A percentile compares a stretch with the other conserved stretches of the same genome.
phyloP scores from a whole-genome alignment of 37 sponge, comb jelly and placozoan species.

The Chondrosia reniformis region DNA sequence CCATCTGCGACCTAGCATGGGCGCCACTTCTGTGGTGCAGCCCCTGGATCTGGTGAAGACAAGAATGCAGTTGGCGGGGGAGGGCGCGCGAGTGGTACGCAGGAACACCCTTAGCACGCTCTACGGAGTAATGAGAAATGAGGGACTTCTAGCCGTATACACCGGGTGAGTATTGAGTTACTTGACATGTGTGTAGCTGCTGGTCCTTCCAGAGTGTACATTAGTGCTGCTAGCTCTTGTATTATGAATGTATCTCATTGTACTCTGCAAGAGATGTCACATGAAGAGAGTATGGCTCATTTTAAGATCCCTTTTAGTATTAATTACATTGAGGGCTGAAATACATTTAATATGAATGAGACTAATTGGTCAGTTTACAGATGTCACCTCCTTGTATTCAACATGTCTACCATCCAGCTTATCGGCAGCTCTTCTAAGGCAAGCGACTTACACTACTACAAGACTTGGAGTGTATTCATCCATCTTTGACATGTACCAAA shows the following conservation, averaged over 20 bases:
- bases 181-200: no score
- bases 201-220: no score
- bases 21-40: constrained; percentile 90
- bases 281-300: no score
- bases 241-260: no score
- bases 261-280: no score
- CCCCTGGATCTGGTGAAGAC: constrained; percentile 96
- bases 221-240: no score
- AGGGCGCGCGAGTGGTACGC: constrained; percentile 45
- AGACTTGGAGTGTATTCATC: constrained; percentile 86
- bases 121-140: constrained; percentile 45
- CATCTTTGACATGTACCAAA: constrained; percentile 60
- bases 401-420: constrained; percentile 56
- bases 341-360: no score
- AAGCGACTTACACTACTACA: constrained; percentile 92
- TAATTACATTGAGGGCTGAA: no score
- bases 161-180: constrained; percentile 88
- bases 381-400: no score
- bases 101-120: constrained; percentile 73
- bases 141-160: constrained; percentile 81
- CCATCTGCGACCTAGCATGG: constrained; percentile 91
- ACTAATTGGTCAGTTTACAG: no score
- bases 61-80: constrained; percentile 93
- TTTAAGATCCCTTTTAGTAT: no score
- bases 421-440: constrained; percentile 91